Evolutionary conservation across 2,888 invertebrate genomes (phyloP), one percentile per base, ranked within the genome.

Genomic region (Lomographa bimaculata): DNA sequence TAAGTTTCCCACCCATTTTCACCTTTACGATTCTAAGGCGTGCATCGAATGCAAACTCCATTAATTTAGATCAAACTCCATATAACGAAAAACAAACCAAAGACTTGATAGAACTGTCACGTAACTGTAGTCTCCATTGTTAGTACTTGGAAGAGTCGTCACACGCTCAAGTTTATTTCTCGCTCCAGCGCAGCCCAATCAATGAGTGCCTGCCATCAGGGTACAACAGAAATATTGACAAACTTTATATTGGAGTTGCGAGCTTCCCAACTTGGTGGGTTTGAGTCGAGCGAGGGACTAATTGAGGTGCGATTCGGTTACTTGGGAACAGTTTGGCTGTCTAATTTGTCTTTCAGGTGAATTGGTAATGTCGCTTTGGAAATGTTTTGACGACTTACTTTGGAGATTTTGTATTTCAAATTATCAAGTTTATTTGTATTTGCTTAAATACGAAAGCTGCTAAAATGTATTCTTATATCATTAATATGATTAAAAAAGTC

Each of bases 171-270:
- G 69, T 79, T 80, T 80, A 77, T 80, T 79, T 80, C 68, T 64
- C 75, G 79, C 73, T 47, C 60, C 71, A 75, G 49, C 64, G 72
- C 53, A 57, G 65, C 62, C 75, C 77, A 80, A 82, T 82, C 82
- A 83, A 77, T 72, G 78, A 71, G 72, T 66, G 74, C 71, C 70
- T 69, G 55, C 54, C 64, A 71, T 74, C 73, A 69, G 64, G 63
- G 48, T 60, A 61, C 60, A 57, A 71, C 71, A 75, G 69, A 79
- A 80, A 79, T 81, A 80, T 81, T 79, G 80, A 80, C 78, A 79
- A 82, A 81, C 74, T 82, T 81, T 79, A 66, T 81, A 79, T 79
- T 75, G 72, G 66, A 71, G 60, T 72, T 67, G 60, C 59, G 49
- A 64, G 59, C 66, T 65, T 65, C 55, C 54, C 45, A 58, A 61